Evolutionary conservation across 2,888 invertebrate genomes (phyloP).

Genomic region (Campoplex capitator): DNA sequence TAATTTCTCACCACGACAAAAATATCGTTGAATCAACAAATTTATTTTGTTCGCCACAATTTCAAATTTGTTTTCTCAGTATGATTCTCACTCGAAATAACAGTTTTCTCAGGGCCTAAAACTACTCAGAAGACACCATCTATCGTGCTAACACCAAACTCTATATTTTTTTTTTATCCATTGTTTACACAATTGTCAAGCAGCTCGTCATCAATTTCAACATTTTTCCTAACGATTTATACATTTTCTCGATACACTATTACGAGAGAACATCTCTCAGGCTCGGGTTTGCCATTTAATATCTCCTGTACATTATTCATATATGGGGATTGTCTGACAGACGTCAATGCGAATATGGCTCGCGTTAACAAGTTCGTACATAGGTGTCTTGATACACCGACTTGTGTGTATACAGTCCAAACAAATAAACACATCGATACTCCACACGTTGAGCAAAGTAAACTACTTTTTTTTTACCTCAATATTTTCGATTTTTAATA

Average conservation of each 20-base stretch:
- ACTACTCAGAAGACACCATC: no score
- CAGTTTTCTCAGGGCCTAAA: no score
- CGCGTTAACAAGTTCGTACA: background rate
- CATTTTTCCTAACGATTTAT: background rate
- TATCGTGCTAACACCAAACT: background rate
- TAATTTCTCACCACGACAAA: no score
- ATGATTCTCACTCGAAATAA: no score
- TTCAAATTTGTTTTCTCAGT: no score
- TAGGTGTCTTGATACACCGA: background rate
- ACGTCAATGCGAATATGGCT: slow-evolving; percentile 19
- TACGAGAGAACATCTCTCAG: background rate
- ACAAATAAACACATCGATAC: background rate
- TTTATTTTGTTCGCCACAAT: no score
- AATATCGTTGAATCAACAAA: no score
- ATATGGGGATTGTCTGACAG: slow-evolving; percentile 15
- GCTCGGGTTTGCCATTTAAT: background rate
- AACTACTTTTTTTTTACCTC: background rate
- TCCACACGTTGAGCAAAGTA: background rate
- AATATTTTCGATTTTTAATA: background rate
- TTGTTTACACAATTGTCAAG: background rate
- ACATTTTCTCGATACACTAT: background rate
- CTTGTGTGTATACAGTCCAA: background rate
- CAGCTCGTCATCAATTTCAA: background rate
- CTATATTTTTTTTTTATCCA: background rate
- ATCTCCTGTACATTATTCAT: background rate